These are phyloP conservation scores for Epistrophe grossulariae DNA, from an alignment of 2,888 invertebrate species.

Conservation along the genomic window DNA sequence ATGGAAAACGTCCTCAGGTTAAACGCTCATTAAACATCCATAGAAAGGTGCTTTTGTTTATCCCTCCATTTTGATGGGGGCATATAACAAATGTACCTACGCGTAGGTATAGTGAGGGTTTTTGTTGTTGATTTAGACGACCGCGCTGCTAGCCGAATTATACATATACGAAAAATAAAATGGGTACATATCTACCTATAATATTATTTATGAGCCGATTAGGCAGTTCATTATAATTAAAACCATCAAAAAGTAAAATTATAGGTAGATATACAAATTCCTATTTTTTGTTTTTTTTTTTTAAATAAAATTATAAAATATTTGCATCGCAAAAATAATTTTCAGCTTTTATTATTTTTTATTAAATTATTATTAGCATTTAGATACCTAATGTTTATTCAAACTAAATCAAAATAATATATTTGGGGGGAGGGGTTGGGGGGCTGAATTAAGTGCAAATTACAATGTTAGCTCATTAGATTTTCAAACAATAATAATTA, in stretches of 20 bases:
- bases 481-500: conserved; percentile 18
- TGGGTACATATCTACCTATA: too few species aligned
- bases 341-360: conserved; percentile 27
- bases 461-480: conserved; percentile 62
- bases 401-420: conserved; percentile 31
- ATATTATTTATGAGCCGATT: conserved; percentile 30
- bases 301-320: not conserved
- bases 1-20: conserved; percentile 46
- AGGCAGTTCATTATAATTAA: conserved; percentile 13
- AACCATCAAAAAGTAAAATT: not conserved
- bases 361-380: not conserved
- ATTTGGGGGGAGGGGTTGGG: conserved; percentile 70
- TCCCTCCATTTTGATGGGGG: conserved; percentile 9
- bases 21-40: conserved; percentile 38
- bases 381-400: not conserved
- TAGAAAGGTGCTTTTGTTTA: conserved; percentile 24
- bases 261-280: too few species aligned
- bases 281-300: not conserved
- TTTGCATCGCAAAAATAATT: conserved; percentile 26
- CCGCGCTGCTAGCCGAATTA: not conserved
- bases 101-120: not conserved
- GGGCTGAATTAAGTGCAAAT: conserved; percentile 79
- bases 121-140: conserved; percentile 22
- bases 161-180: not conserved
- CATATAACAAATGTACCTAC: not conserved